Conservation (phyloP, 2,113 vertebrate genomes). For the Calyptommatus sinebrachiatus region DNA sequence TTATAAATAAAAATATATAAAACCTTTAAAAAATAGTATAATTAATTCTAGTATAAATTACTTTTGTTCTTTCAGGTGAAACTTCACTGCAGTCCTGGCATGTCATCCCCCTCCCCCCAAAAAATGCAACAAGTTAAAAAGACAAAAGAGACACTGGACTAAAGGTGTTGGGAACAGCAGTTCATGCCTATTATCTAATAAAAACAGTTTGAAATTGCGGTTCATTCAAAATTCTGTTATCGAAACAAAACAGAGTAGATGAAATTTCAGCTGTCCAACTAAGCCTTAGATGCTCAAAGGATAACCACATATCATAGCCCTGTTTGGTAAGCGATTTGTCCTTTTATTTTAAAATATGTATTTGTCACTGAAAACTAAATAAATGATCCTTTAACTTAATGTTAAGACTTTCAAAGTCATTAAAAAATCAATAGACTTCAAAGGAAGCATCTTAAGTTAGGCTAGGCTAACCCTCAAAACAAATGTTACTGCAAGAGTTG, state of each 20-base stretch:
- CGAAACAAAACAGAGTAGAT: neutral
- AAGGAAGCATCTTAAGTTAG: neutral
- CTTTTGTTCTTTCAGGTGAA: neutral
- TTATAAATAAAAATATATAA: too few species aligned
- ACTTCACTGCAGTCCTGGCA: conserved; percentile 9
- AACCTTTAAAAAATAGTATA: neutral
- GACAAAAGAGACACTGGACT: neutral
- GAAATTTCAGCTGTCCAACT: neutral
- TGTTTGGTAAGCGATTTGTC: neutral
- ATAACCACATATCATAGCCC: neutral
- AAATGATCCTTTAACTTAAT: neutral
- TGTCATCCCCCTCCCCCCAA: too few species aligned
- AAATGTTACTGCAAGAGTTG: neutral
- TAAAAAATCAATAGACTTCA: neutral
- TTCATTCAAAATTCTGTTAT: neutral
- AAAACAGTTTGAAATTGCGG: neutral
- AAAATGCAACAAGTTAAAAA: neutral
- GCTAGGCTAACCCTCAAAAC: too few species aligned
- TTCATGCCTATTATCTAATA: neutral
- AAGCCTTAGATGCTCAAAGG: neutral
- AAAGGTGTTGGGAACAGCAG: neutral
- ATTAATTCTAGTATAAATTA: neutral
- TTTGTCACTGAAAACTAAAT: neutral
- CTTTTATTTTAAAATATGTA: neutral
- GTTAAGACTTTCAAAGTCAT: neutral